phyloP scores from a whole-genome alignment of 2,797 vertebrate species.

The Sebastes miniatus region DNA sequence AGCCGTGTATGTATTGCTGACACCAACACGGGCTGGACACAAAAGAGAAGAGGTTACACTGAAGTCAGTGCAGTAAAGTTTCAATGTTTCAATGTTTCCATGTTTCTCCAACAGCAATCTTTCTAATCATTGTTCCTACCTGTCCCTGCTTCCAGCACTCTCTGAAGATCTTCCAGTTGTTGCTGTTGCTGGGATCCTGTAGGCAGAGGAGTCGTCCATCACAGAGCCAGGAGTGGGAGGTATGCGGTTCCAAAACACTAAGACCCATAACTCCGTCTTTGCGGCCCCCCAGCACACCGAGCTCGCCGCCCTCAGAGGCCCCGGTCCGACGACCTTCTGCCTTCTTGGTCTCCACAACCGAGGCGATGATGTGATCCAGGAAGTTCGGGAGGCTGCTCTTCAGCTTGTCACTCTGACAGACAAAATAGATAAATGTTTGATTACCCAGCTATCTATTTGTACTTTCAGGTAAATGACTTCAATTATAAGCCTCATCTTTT shows the following conservation, averaged over 20 bases:
- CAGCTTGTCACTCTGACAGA: slow-evolving; percentile 88
- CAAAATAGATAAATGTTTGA: neutral
- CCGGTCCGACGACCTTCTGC: slow-evolving; percentile 89
- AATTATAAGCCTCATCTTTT: neutral
- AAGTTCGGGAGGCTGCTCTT: slow-evolving; percentile 97
- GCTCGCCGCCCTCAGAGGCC: slow-evolving; percentile 84
- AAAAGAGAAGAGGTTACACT: neutral
- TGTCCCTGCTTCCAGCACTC: slow-evolving; percentile 99
- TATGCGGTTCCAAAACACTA: slow-evolving; percentile 96
- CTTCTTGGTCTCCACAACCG: slow-evolving; percentile 99
- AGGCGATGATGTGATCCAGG: slow-evolving; percentile 98
- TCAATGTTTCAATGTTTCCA: too few species aligned
- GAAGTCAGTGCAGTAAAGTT: neutral
- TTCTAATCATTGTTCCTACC: slow-evolving; percentile 74
- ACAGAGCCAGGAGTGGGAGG: slow-evolving; percentile 98
- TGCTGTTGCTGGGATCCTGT: slow-evolving; percentile 96
- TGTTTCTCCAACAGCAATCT: neutral
- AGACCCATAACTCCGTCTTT: slow-evolving; percentile 95
- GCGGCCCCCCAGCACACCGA: slow-evolving; percentile 83
- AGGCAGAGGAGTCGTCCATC: slow-evolving; percentile 97
- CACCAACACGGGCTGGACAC: slow-evolving; percentile 93
- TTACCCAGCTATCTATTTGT: neutral
- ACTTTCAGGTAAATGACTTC: neutral
- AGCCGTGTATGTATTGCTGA: slow-evolving; percentile 97
- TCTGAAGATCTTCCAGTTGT: slow-evolving; percentile 99